Percentiles rank a stretch among this genome's conserved stretches.
Conservation (phyloP, 2,888 invertebrate species). For the Drosophila recens region DNA sequence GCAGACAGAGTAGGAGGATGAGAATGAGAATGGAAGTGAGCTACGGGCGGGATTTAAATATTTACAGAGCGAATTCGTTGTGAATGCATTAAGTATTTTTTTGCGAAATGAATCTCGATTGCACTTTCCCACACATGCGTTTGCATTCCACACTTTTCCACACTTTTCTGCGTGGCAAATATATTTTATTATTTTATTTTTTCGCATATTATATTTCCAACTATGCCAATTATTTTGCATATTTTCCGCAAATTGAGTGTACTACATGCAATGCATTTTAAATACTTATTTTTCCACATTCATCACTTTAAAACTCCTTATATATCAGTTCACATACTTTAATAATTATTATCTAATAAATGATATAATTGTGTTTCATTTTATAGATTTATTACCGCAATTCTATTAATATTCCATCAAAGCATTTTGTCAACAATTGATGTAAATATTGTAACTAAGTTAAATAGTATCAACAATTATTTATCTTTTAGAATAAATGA, state of each 20-base stretch:
- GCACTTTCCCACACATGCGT: background rate
- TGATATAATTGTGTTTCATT: background rate
- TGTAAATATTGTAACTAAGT: background rate
- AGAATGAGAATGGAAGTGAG: too few species aligned
- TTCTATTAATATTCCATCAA: background rate
- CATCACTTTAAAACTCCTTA: too few species aligned
- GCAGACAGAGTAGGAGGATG: background rate
- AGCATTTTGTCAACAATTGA: too few species aligned
- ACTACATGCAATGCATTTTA: too few species aligned
- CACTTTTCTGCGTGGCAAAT: background rate
- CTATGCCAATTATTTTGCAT: too few species aligned
- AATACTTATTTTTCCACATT: too few species aligned
- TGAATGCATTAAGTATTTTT: background rate
- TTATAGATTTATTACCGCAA: background rate
- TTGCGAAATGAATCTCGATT: background rate
- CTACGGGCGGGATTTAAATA: background rate
- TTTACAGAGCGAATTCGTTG: background rate
- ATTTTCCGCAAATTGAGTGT: too few species aligned
- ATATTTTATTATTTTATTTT: background rate
- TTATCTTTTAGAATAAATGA: constrained; percentile 24
- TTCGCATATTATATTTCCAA: too few species aligned
- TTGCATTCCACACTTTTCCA: background rate
- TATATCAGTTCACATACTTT: too few species aligned
- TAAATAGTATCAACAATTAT: background rate
- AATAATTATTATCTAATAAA: too few species aligned